Conservation (phyloP, 2,888 invertebrate genomes). For the Ennomos fuscantarius region DNA sequence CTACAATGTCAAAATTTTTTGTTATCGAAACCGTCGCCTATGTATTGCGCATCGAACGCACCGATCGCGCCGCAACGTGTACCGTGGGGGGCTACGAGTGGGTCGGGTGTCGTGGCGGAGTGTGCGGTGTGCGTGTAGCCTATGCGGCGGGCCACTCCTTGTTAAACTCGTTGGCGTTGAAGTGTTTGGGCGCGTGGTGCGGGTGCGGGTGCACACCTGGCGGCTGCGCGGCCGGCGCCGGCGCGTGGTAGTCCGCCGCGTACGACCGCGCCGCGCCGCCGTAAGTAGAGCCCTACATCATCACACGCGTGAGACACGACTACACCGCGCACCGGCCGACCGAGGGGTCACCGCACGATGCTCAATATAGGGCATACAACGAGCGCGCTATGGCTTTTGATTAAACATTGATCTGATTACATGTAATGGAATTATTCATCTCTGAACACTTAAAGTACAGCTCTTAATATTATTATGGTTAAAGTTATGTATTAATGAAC, state of each 20-base stretch:
- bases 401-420: conserved; percentile 62
- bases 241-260: conserved; percentile 76
- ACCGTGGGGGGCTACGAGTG: neutral
- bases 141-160: conserved; percentile 85
- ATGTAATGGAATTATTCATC: conserved; percentile 75
- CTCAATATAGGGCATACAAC: neutral
- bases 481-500: conserved; percentile 83
- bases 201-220: conserved; percentile 82
- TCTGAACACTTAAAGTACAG: conserved; percentile 85
- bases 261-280: conserved; percentile 79
- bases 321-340: conserved; percentile 5
- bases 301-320: conserved; percentile 9
- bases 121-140: conserved; percentile 26
- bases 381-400: conserved; percentile 32
- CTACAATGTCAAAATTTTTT: conserved; percentile 10
- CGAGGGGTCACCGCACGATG: neutral
- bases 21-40: conserved; percentile 11
- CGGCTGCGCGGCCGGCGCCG: conserved; percentile 72
- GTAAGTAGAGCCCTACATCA: conserved; percentile 80
- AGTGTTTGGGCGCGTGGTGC: conserved; percentile 85
- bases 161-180: conserved; percentile 81
- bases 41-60: conserved; percentile 7
- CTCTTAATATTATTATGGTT: conserved; percentile 79
- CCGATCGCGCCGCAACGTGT: neutral
- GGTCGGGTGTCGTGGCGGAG: conserved; percentile 8